Evolutionary conservation across 2,888 invertebrate species (phyloP).

Genomic region (Temnothorax unifasciatus): DNA sequence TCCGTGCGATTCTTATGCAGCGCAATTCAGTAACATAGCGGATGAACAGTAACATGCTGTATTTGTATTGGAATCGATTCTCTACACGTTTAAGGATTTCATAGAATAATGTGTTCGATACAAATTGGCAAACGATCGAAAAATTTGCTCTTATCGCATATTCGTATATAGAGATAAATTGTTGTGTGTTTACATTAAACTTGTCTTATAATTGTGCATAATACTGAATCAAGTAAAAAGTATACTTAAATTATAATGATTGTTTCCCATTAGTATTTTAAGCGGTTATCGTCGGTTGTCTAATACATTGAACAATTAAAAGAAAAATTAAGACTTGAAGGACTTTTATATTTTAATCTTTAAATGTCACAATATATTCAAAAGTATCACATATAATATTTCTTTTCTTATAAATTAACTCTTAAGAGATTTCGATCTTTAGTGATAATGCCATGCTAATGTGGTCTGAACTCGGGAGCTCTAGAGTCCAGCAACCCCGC

Average conservation of each 20-base stretch:
- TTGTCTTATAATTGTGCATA: background rate
- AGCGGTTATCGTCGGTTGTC: background rate
- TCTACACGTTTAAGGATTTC: background rate
- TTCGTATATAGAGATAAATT: background rate
- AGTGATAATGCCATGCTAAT: conserved; percentile 67
- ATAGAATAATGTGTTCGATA: background rate
- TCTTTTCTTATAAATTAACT: conserved; percentile 26
- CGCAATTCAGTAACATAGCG: conserved; percentile 69
- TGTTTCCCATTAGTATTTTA: background rate
- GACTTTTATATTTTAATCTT: background rate
- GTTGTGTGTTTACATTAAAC: background rate
- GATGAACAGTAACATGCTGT: conserved; percentile 57
- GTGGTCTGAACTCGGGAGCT: conserved; percentile 55
- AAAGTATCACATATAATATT: conserved; percentile 1
- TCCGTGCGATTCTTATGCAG: conserved; percentile 82
- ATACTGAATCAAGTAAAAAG: background rate
- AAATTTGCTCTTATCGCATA: background rate
- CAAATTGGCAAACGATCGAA: background rate
- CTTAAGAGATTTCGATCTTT: conserved; percentile 35
- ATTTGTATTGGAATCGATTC: background rate
- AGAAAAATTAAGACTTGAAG: background rate
- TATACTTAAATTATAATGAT: background rate
- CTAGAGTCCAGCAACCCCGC: conserved; percentile 77
- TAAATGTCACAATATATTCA: background rate
- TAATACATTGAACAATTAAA: background rate